Conservation (phyloP, 2,113 vertebrate genomes). For the Erinaceus europaeus region DNA sequence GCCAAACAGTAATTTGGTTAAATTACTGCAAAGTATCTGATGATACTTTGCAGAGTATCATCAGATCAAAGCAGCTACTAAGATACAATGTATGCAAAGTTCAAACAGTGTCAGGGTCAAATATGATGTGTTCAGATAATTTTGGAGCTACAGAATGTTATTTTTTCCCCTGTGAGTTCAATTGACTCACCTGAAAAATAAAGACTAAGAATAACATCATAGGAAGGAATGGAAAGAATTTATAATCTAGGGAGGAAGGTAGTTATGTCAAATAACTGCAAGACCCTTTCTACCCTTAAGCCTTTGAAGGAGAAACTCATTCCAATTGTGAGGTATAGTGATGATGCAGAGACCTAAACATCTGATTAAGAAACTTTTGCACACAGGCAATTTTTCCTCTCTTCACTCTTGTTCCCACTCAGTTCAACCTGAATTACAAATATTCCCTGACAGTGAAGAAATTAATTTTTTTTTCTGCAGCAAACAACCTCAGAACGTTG, state of each 20-base stretch:
- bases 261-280: background rate
- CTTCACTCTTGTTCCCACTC: background rate
- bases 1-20: background rate
- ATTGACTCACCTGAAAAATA: slow-evolving; percentile 8
- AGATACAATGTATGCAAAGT: background rate
- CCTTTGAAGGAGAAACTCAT: slow-evolving; percentile 17
- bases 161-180: slow-evolving; percentile 1
- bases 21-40: too few species aligned
- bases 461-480: background rate
- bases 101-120: background rate
- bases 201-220: background rate
- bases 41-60: background rate
- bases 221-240: too few species aligned
- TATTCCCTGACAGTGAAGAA: background rate
- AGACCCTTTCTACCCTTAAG: background rate
- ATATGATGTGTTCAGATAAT: background rate
- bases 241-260: background rate
- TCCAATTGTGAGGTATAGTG: background rate
- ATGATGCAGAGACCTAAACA: background rate
- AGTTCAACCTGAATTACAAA: background rate
- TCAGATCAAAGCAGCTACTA: slow-evolving; percentile 1
- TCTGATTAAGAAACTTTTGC: background rate
- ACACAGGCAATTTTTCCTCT: background rate
- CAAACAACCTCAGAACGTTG: background rate
- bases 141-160: background rate